A percentile compares a stretch with the other conserved stretches of the same genome.
Conservation (phyloP, 2,113 vertebrate genomes). For the Marmota monax region DNA sequence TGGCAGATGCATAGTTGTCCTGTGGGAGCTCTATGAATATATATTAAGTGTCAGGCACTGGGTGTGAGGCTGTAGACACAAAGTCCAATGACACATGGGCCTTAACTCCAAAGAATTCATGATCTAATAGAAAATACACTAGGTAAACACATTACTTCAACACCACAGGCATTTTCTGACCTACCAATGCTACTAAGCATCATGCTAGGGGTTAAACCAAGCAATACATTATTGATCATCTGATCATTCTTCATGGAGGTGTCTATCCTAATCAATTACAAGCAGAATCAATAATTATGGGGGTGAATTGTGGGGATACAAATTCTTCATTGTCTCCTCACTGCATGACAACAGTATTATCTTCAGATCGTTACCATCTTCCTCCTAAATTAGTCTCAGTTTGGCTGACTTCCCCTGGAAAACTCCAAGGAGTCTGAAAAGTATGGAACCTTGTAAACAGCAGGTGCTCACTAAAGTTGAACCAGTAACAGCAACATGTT, state of each 20-base stretch:
- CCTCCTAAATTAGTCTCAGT: neutral
- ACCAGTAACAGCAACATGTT: neutral
- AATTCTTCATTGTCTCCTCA: neutral
- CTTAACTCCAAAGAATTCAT: neutral
- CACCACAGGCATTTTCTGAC: neutral
- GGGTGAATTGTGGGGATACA: neutral
- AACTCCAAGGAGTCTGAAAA: neutral
- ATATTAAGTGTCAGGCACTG: neutral
- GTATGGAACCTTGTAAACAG: neutral
- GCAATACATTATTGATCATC: neutral
- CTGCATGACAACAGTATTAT: neutral
- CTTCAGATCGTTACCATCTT: conserved; percentile 21
- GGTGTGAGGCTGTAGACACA: neutral
- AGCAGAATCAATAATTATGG: neutral
- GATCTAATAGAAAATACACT: conserved; percentile 1
- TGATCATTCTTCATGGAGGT: neutral
- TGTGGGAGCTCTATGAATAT: neutral
- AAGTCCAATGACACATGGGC: neutral
- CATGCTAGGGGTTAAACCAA: neutral
- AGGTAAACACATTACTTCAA: neutral
- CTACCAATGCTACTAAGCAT: neutral
- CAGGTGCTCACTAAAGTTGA: neutral
- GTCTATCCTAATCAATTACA: neutral
- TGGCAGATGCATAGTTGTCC: neutral
- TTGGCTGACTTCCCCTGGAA: neutral